Base-by-base conservation (phyloP, 2,113 vertebrate species). In the Calonectris borealis region DNA sequence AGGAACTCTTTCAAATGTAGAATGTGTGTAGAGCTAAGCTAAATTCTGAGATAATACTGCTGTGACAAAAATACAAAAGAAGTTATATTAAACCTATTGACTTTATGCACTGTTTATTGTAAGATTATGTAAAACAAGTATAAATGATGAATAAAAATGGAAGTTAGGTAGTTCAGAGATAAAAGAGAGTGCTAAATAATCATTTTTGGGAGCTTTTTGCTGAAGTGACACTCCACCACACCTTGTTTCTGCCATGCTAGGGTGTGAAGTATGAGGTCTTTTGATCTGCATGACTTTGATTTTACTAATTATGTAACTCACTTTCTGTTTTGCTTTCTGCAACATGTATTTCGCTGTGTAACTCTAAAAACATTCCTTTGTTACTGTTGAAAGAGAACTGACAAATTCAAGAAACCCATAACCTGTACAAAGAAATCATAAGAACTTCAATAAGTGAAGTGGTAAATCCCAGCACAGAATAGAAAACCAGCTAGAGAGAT, bases 241-340 rank as follows among this genome's bases (percentile, higher is more conserved):
- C 66, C 58, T 86, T 65, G 32, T n/a, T 92, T 70, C 66, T 94
- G 66, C 54, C 64, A 54, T 9, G 18, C 14, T 44, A 38, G 19
- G 9, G 7, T 2, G 18, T 72, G 52, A 93, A 86, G 34, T 29
- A 10, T 5, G 54, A 93, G 17, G 46, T 34, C 76, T 88, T 96
- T 88, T 95, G 79, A 90, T 95, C 86, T 58, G 31, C 27, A 9
- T 62, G 34, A 73, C 86, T 90, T 85, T 90, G 75, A 90, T 83
- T 94, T 92, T 65, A 65, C 32, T 34, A 72, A 88, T 92, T 77
- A 91, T 42, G 16, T 62, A 54, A 48, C 46, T 21, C 8, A 6
- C 16, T 73, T 69, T 62, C 87, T 42, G 15, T 17, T 71, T 83
- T 76, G 31, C 54, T 72, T 51, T 72, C 87, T 73, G 11, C 27